A percentile compares a stretch with the other conserved stretches of the same genome.
Conservation (phyloP, 2,888 invertebrate genomes). For the Drosophila atripex region DNA sequence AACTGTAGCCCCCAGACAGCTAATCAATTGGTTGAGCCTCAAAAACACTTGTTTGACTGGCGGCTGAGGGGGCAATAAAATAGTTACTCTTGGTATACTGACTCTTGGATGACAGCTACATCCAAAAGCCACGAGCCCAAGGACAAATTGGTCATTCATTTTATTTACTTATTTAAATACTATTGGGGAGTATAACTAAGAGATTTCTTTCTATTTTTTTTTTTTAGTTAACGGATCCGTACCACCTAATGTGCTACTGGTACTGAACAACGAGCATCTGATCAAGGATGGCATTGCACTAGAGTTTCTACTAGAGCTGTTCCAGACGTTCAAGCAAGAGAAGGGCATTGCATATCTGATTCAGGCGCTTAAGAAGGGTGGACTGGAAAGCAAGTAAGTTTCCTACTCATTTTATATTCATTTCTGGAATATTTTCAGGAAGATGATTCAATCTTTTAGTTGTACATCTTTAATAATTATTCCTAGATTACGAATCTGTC, state of each 20-base stretch:
- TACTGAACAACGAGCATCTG: constrained; percentile 95
- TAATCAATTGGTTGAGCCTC: constrained; percentile 26
- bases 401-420: not conserved
- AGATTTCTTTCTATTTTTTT: not conserved
- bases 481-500: constrained; percentile 73
- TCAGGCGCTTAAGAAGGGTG: constrained; percentile 94
- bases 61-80: constrained; percentile 67
- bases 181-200: not conserved
- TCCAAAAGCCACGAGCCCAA: constrained; percentile 81
- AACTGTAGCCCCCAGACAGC: constrained; percentile 17
- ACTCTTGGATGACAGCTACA: constrained; percentile 73
- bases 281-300: constrained; percentile 96
- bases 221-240: constrained; percentile 91
- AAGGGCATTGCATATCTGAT: constrained; percentile 93
- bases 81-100: constrained; percentile 82
- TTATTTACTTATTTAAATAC: not conserved
- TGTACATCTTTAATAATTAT: constrained; percentile 81
- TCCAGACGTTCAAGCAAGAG: constrained; percentile 95
- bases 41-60: constrained; percentile 21
- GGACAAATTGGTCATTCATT: constrained; percentile 59
- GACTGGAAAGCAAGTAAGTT: constrained; percentile 88
- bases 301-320: constrained; percentile 96
- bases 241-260: constrained; percentile 93
- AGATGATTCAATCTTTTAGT: constrained; percentile 56
- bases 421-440: constrained; percentile 70